A percentile compares a stretch with the other conserved stretches of the same genome.
Evolutionary conservation across 2,113 vertebrate genomes (phyloP).

Genomic region (Podilymbus podiceps): DNA sequence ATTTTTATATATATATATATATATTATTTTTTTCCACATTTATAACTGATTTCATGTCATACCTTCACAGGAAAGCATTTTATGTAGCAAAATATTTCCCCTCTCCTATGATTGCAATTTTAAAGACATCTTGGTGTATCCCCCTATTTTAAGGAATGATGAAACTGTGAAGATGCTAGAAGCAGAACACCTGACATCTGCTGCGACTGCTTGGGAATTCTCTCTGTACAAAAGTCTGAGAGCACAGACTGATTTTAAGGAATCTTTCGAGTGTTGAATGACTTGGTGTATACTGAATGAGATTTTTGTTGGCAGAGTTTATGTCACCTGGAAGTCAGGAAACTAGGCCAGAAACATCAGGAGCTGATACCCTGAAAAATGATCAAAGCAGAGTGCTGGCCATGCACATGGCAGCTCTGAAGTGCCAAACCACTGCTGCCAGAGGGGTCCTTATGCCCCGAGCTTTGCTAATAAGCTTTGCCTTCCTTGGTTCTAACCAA

Average conservation of each 20-base stretch:
- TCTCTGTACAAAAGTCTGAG: background rate
- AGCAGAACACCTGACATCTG: constrained; percentile 4
- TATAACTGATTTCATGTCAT: background rate
- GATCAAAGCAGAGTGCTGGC: background rate
- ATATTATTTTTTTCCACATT: background rate
- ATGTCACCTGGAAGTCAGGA: background rate
- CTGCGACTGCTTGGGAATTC: background rate
- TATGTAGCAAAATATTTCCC: background rate
- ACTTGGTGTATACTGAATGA: background rate
- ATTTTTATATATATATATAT: too few species aligned
- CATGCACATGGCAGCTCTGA: background rate
- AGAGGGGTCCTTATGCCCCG: background rate
- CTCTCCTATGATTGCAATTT: background rate
- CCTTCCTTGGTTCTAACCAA: background rate
- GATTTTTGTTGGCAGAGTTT: background rate
- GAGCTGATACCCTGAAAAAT: background rate
- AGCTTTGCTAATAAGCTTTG: background rate
- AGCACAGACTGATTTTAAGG: background rate
- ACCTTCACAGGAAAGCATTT: background rate
- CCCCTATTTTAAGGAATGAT: background rate
- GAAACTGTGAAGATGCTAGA: background rate
- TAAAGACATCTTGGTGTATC: background rate
- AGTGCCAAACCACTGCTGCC: background rate
- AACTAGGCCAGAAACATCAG: background rate
- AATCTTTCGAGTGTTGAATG: background rate